phyloP scores from a whole-genome alignment of 1,140 invertebrate genomes.

The Neodiprion pinetum region DNA sequence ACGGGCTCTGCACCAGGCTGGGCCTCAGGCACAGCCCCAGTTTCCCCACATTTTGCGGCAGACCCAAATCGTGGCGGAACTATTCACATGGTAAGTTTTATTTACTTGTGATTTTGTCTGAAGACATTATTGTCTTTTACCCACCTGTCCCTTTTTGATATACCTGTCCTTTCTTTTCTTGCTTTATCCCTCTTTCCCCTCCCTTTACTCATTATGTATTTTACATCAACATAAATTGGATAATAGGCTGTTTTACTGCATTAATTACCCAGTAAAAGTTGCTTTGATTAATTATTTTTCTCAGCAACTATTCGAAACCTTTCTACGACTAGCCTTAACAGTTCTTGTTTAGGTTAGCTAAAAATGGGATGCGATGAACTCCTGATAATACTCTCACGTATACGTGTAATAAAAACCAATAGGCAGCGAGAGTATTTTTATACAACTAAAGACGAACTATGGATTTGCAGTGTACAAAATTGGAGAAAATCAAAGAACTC shows the following conservation, averaged over 20 bases:
- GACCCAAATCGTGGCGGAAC: slow-evolving; percentile 59
- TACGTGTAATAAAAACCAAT: too few species aligned
- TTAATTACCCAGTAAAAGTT: neutral
- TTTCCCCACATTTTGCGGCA: slow-evolving; percentile 62
- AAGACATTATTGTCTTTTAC: slow-evolving; percentile 9
- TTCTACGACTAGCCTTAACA: too few species aligned
- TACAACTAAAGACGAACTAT: too few species aligned
- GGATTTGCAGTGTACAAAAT: too few species aligned
- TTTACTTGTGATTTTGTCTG: slow-evolving; percentile 20
- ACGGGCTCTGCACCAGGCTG: slow-evolving; percentile 66
- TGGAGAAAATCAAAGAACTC: too few species aligned
- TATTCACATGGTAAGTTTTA: slow-evolving; percentile 61
- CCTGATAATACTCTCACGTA: too few species aligned
- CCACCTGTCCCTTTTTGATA: neutral
- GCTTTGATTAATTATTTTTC: too few species aligned
- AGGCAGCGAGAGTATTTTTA: too few species aligned
- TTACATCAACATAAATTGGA: neutral
- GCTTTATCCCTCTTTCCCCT: neutral
- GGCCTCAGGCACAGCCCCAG: slow-evolving; percentile 63
- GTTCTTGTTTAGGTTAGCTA: too few species aligned
- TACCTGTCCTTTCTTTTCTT: neutral
- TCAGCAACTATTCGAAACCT: too few species aligned
- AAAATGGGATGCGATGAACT: too few species aligned
- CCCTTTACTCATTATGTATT: neutral
- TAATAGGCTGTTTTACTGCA: neutral